Conservation (phyloP, 2,113 vertebrate genomes). For the Ciconia stormi region DNA sequence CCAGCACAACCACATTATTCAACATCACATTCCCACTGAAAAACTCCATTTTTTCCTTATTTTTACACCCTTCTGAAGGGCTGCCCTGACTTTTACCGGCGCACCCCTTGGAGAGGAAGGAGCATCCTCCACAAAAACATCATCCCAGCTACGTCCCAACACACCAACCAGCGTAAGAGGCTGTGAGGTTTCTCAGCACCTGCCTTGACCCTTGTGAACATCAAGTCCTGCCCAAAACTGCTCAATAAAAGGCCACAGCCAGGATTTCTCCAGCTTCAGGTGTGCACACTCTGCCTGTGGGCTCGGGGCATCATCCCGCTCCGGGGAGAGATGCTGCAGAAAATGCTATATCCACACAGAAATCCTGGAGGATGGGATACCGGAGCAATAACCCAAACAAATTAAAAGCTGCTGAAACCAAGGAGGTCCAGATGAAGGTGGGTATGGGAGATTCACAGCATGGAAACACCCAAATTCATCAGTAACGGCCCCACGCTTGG, state of each 20-base stretch:
- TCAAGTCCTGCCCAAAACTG: neutral
- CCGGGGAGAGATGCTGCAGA: neutral
- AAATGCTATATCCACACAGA: neutral
- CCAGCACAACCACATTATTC: neutral
- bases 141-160: neutral
- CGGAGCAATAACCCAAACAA: neutral
- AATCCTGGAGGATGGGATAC: neutral
- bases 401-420: neutral
- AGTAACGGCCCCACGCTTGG: accelerated
- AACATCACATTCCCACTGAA: neutral
- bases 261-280: neutral
- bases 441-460: neutral
- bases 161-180: neutral
- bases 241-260: neutral
- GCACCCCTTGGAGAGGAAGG: too few relatives aligned
- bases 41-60: accelerated
- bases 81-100: neutral
- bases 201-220: neutral
- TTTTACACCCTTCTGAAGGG: neutral
- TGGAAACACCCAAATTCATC: neutral
- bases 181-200: neutral
- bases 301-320: neutral
- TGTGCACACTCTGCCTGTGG: accelerated
- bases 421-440: neutral
- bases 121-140: neutral